A percentile compares a stretch with the other conserved stretches of the same genome.
phyloP scores from a whole-genome alignment of 2,113 vertebrate genomes.

The Toxostoma redivivum region DNA sequence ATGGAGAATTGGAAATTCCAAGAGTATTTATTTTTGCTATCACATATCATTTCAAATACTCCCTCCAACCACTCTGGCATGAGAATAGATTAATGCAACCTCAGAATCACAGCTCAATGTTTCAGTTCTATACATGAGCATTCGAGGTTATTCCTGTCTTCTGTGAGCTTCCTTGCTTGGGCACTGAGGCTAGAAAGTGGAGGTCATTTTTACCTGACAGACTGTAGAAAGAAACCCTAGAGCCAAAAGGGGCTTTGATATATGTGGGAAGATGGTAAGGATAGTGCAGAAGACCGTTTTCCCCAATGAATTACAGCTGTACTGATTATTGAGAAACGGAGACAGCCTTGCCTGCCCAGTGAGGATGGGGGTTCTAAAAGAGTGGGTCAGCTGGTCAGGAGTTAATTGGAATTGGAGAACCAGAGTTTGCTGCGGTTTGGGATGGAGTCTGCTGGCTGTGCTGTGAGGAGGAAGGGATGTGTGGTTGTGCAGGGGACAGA shows the following conservation, averaged over 20 bases:
- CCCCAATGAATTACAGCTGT: too few species aligned
- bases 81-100: not conserved
- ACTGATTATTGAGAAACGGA: too few species aligned
- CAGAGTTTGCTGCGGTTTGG: too few species aligned
- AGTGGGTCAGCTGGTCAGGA: too few species aligned
- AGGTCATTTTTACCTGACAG: not conserved
- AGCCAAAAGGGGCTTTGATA: not conserved
- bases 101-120: not conserved
- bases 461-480: too few species aligned
- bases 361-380: too few species aligned
- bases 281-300: too few species aligned
- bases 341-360: too few species aligned
- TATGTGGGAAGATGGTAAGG: too few species aligned
- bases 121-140: rapidly evolving
- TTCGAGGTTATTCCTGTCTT: not conserved
- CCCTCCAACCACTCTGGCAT: not conserved
- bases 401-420: too few species aligned
- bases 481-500: too few species aligned
- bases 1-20: not conserved
- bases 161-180: not conserved
- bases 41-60: not conserved
- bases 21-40: not conserved
- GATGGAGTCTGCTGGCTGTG: too few species aligned
- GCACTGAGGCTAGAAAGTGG: not conserved
- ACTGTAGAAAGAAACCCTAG: not conserved